Evolutionary conservation across 2,888 invertebrate genomes (phyloP), one percentile per base, ranked within the genome.

Genomic region (Tuberolachnus salignus): DNA sequence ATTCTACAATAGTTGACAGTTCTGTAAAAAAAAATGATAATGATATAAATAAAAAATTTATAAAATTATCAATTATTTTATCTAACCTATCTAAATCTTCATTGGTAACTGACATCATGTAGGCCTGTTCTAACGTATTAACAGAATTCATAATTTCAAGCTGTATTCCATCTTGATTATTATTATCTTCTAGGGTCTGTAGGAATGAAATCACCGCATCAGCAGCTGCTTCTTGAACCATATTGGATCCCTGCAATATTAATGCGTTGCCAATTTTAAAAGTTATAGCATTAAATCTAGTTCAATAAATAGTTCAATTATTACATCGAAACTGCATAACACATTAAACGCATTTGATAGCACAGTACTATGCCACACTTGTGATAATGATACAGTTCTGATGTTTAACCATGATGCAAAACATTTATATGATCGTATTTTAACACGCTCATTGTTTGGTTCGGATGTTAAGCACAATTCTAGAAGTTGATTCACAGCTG

Each of bases 1-100:
- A 98, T 91, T 82, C 97, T 90, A 82, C 95, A 95, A 86, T 95
- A 97, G 85, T 97, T 97, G 81, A 94, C 90, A 2, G 95, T 93
- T 83, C 90, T 90, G 84, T 81, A 86, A 85, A 80, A 81, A 81
- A 59, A 67, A 46, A n/a, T 1, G 6, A 46, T 4, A 9, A 14
- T 4, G 57, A 14, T 16, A 44, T 26, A 26, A 9, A 57, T 23
- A 67, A 16, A 13, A 46, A n/a, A n/a, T n/a, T 13, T 59, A 59
- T 4, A 53, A 8, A 46, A 13, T 13, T 46, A 57, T 71, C 4
- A 8, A 53, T 23, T 21, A 64, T 42, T 23, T 34, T 23, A 1
- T 44, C 10, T 19, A 3, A 88, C 89, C 95, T 97, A 87, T 96
- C 96, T 82, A 93, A 92, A 84, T 98, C 97, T 86, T 98, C 98